phyloP scores from a whole-genome alignment of 1,140 invertebrate genomes.

The Sinella curviseta region DNA sequence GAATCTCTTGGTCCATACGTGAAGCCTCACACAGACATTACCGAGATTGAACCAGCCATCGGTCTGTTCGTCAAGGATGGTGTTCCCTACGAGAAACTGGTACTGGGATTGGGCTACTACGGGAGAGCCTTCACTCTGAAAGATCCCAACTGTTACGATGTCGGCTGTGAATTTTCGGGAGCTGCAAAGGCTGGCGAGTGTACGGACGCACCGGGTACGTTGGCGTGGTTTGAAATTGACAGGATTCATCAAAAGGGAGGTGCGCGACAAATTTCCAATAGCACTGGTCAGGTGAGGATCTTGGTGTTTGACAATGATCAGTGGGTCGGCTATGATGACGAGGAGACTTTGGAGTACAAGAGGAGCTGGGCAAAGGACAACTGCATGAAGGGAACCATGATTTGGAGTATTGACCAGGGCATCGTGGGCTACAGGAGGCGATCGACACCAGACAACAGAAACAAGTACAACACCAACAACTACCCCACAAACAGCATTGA shows the following conservation, averaged over 20 bases:
- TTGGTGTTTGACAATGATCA: constrained; percentile 22
- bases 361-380: constrained; percentile 14
- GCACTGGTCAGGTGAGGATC: not conserved
- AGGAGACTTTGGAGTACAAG: constrained; percentile 8
- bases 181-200: not conserved
- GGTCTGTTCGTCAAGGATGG: constrained; percentile 20
- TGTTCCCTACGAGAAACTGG: constrained; percentile 15
- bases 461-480: not conserved
- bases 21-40: constrained; percentile 20
- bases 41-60: constrained; percentile 16
- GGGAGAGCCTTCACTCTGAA: constrained; percentile 23
- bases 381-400: constrained; percentile 23
- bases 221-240: constrained; percentile 26
- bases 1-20: constrained; percentile 21
- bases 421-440: not conserved
- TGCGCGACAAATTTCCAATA: not conserved
- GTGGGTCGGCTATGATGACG: constrained; percentile 25
- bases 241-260: not conserved
- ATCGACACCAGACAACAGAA: not conserved
- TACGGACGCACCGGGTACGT: constrained; percentile 18
- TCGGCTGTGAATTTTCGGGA: constrained; percentile 15
- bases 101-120: constrained; percentile 17
- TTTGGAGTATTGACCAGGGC: constrained; percentile 29
- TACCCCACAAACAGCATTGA: not conserved
- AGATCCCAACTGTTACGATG: not conserved